These are phyloP conservation scores for Drosophila paulistorum DNA, from an alignment of 1,140 invertebrate genomes.

Conservation along the genomic window DNA sequence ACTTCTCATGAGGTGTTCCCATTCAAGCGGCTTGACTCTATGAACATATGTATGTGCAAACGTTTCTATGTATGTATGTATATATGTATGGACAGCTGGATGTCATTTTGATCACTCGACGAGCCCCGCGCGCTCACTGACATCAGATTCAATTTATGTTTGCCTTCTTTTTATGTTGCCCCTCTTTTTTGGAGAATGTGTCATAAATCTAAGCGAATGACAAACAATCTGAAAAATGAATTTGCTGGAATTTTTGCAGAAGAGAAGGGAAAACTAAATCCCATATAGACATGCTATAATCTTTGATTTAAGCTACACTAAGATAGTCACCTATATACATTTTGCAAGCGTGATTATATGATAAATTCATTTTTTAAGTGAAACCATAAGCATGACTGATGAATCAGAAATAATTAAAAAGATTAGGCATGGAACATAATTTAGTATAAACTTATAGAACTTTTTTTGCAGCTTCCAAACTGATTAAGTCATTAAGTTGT, in stretches of 20 bases:
- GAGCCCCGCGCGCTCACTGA: constrained; percentile 13
- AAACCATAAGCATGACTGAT: too few species aligned
- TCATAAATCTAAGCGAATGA: constrained; percentile 61
- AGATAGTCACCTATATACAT: background rate
- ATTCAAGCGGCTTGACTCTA: constrained; percentile 35
- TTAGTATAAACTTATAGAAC: too few species aligned
- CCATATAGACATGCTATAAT: background rate
- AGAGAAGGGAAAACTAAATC: constrained; percentile 8
- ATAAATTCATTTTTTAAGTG: too few species aligned
- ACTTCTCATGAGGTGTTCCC: background rate
- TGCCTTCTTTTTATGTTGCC: background rate
- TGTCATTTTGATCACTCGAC: constrained; percentile 35
- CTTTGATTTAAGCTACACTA: background rate
- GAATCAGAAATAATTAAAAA: too few species aligned
- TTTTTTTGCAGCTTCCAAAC: too few species aligned
- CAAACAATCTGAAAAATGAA: constrained; percentile 47
- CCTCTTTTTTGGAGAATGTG: constrained; percentile 38
- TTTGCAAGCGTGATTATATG: too few species aligned
- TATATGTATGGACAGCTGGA: constrained; percentile 50
- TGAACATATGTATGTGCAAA: too few species aligned
- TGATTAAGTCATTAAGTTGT: too few species aligned
- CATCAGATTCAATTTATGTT: constrained; percentile 57
- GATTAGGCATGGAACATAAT: too few species aligned
- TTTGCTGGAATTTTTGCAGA: background rate
- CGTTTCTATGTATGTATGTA: too few species aligned